These are phyloP conservation scores for Oceanodroma leucorhoa DNA, from an alignment of 2,797 vertebrate species.

Conservation along the genomic window DNA sequence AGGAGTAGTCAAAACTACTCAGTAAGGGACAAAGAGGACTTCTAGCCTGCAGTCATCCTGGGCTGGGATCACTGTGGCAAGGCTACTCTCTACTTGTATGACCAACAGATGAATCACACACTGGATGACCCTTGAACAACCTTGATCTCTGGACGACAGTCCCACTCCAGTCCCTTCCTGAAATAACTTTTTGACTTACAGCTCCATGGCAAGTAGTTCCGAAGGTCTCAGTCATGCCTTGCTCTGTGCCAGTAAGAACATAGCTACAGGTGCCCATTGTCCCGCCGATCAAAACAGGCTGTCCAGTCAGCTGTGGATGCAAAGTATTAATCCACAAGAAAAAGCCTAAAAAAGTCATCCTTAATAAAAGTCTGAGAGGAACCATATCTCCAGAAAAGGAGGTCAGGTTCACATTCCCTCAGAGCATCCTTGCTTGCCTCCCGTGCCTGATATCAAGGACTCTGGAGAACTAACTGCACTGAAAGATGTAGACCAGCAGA, in stretches of 20 bases:
- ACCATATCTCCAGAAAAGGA: not conserved
- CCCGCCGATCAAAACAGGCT: constrained; percentile 95
- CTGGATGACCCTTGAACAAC: not conserved
- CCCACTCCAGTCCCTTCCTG: not conserved
- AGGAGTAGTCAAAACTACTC: not conserved
- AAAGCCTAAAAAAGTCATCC: not conserved
- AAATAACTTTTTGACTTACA: constrained; percentile 75
- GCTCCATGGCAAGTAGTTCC: constrained; percentile 98
- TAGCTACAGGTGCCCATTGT: constrained; percentile 99
- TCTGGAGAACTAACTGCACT: not conserved
- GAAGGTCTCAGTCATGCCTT: constrained; percentile 97
- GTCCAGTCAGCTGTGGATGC: constrained; percentile 88
- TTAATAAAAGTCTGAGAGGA: not conserved
- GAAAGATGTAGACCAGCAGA: not conserved
- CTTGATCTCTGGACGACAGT: not conserved
- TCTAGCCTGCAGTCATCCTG: not conserved
- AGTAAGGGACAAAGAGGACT: not conserved
- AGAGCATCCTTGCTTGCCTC: not conserved
- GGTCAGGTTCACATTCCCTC: not conserved
- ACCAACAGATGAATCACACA: not conserved
- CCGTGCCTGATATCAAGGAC: not conserved
- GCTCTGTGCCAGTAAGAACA: constrained; percentile 94
- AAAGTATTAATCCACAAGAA: not conserved
- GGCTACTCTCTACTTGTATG: not conserved
- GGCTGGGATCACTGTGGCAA: not conserved